Evolutionary conservation across 2,113 vertebrate genomes (phyloP).

Genomic region (Centropus bengalensis): DNA sequence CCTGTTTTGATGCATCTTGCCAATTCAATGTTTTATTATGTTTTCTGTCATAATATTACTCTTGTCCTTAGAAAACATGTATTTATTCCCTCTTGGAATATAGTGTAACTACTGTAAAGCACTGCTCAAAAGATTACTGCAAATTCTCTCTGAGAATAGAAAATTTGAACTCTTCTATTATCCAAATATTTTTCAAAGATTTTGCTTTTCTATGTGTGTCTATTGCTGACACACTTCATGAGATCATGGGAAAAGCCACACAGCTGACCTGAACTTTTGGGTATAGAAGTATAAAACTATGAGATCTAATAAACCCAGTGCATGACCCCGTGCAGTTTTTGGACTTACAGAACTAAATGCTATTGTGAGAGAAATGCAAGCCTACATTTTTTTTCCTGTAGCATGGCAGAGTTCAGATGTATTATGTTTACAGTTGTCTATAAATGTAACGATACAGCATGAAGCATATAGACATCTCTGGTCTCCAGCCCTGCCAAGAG

Average conservation of each 20-base stretch:
- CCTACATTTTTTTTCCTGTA: neutral
- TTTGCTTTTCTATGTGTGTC: conserved; percentile 31
- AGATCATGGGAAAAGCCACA: conserved; percentile 68
- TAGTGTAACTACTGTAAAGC: conserved; percentile 62
- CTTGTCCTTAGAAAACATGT: conserved; percentile 73
- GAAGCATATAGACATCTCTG: conserved; percentile 47
- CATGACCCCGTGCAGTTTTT: conserved; percentile 21
- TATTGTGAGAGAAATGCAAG: conserved; percentile 53
- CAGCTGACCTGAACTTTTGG: conserved; percentile 55
- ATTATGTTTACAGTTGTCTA: conserved; percentile 46
- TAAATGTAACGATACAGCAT: conserved; percentile 12
- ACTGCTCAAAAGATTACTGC: conserved; percentile 67
- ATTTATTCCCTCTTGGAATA: conserved; percentile 75
- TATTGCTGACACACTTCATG: conserved; percentile 56
- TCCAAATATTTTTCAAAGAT: conserved; percentile 71
- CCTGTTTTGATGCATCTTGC: conserved; percentile 63
- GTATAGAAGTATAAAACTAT: conserved; percentile 52
- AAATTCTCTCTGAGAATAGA: conserved; percentile 64
- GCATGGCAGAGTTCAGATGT: conserved; percentile 47
- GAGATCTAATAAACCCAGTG: conserved; percentile 48
- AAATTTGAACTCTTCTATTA: conserved; percentile 70
- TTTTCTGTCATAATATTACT: conserved; percentile 78
- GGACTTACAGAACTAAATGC: conserved; percentile 43
- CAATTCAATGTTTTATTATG: conserved; percentile 75
- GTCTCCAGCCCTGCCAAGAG: conserved; percentile 45